Evolutionary conservation across 2,113 vertebrate species (phyloP), one percentile per base, ranked within the genome.

Genomic region (Limanda limanda): DNA sequence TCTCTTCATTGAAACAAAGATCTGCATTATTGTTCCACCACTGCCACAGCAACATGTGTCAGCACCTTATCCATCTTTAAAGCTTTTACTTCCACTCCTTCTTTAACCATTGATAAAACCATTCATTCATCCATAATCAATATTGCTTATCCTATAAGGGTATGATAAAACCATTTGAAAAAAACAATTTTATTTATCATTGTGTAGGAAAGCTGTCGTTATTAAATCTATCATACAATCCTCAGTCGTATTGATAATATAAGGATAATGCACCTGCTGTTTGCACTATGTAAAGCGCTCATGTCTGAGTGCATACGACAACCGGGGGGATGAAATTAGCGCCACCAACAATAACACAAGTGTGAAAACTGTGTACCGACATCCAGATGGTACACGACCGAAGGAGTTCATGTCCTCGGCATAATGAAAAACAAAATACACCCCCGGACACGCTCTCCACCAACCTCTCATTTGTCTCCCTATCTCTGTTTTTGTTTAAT

Each of bases 301-400:
- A 18, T 1, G 47, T 52, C 11, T 37, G 60, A 42, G 15, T 3
- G 56, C 23, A 21, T 21, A n/a, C 27, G 27, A 21, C 17, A 31
- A 55, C 25, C 48, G 24, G 7, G 21, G n/a, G 57, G 58, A 48
- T 14, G 56, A 18, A 31, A 51, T 71, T 18, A 45, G 42, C 35
- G 52, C 58, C 31, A 51, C 18, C 24, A 42, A 14, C 42, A 68
- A 37, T 35, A 37, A 67, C 47, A 68, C 10, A 35, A 40, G 52
- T 58, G 42, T 63, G 60, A 40, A 58, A 78, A 45, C 61, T 35
- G 42, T 57, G 69, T n/a, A 14, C 45, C 60, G 56, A 70, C 45
- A 66, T 75, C 78, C 78, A 86, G 78, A 86, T 76, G 74, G 71
- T 71, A 10, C 20, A 3, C 64, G 37, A 77, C 73, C 61, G 68